Conservation (phyloP, 2,797 vertebrate species). For the Natrix natrix region DNA sequence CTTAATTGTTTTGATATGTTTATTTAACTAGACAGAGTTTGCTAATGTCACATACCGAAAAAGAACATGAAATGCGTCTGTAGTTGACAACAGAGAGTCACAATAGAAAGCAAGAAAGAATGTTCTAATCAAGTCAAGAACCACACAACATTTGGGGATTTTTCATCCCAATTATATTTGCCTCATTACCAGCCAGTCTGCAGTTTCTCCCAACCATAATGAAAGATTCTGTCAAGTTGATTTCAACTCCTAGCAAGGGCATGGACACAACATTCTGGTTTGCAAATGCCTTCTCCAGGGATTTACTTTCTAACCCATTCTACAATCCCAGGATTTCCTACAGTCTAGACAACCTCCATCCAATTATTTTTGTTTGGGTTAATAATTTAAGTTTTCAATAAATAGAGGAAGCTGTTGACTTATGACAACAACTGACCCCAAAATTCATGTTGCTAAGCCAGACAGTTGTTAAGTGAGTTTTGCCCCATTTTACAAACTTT, state of each 20-base stretch:
- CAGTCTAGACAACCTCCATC: not conserved
- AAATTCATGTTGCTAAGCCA: not conserved
- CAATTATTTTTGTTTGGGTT: not conserved
- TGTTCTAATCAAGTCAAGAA: not conserved
- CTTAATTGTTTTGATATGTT: not conserved
- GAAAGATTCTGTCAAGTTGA: not conserved
- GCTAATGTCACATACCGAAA: not conserved
- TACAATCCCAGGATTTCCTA: not conserved
- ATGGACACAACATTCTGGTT: not conserved
- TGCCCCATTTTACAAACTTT: not conserved
- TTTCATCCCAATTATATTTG: not conserved
- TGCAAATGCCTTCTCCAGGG: not conserved
- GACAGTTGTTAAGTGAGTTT: not conserved
- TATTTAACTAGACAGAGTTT: not conserved
- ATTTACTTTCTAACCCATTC: not conserved
- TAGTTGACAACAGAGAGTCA: not conserved
- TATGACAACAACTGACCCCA: not conserved
- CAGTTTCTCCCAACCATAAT: not conserved
- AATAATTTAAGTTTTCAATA: not conserved
- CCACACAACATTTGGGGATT: not conserved
- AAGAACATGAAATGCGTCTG: not conserved
- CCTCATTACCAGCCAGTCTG: not conserved
- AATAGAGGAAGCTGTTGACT: not conserved
- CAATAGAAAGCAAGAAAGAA: not conserved
- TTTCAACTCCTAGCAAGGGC: not conserved